Conservation (phyloP, 2,888 invertebrate genomes). For the Fragum sueziense region DNA sequence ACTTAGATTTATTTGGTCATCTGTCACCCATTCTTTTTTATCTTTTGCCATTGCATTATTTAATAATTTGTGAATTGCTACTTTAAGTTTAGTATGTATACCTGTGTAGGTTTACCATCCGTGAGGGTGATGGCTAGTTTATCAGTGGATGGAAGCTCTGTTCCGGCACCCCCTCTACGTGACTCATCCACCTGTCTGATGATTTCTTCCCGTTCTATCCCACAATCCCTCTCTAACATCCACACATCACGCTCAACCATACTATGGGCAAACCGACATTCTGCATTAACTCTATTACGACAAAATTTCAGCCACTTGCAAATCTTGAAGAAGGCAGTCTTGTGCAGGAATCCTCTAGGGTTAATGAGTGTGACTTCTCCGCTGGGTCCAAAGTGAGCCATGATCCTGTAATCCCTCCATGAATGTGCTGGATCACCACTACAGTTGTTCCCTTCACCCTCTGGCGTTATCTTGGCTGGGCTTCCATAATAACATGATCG, state of each 20-base stretch:
- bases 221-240: slow-evolving; percentile 77
- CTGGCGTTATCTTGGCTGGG: slow-evolving; percentile 63
- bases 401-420: slow-evolving; percentile 69
- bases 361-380: slow-evolving; percentile 69
- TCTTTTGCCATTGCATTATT: no score
- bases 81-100: no score
- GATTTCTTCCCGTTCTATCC: slow-evolving; percentile 69
- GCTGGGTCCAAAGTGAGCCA: slow-evolving; percentile 70
- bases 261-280: slow-evolving; percentile 77
- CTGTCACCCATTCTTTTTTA: no score
- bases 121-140: neutral
- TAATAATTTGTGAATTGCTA: no score
- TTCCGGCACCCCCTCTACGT: neutral
- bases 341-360: slow-evolving; percentile 70
- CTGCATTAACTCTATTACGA: slow-evolving; percentile 57
- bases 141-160: neutral
- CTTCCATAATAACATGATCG: slow-evolving; percentile 71
- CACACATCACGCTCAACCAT: slow-evolving; percentile 78
- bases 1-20: no score
- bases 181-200: slow-evolving; percentile 56
- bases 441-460: slow-evolving; percentile 47
- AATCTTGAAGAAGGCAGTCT: slow-evolving; percentile 77
- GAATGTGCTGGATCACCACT: slow-evolving; percentile 64
- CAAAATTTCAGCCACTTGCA: slow-evolving; percentile 76
- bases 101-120: neutral